These are phyloP conservation scores for Spatulosminthurus flaviceps DNA, from an alignment of 2,888 invertebrate species.

Conservation along the genomic window DNA sequence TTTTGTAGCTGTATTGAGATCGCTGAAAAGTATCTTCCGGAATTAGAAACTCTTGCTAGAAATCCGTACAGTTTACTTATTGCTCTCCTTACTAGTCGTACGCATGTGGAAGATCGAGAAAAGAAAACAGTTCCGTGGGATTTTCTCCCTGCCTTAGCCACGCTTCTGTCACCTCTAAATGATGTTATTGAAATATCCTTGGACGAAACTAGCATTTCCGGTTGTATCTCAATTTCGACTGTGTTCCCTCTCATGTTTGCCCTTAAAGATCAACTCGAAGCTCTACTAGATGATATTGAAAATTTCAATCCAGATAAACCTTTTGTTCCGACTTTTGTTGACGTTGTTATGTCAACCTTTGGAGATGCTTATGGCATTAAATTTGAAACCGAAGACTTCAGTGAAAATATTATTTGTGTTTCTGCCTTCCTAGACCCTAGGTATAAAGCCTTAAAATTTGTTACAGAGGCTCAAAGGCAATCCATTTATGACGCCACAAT, in stretches of 20 bases:
- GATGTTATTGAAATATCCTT: slow-evolving; percentile 47
- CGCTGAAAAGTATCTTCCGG: slow-evolving; percentile 40
- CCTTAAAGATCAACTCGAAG: slow-evolving; percentile 30
- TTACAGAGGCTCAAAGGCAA: slow-evolving; percentile 43
- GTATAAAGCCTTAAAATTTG: slow-evolving; percentile 50
- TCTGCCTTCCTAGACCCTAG: slow-evolving; percentile 50
- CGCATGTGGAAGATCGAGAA: slow-evolving; percentile 12
- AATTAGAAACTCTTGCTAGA: slow-evolving; percentile 39
- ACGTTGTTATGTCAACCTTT: slow-evolving; percentile 38
- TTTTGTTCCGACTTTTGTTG: slow-evolving; percentile 40
- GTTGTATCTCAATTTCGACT: slow-evolving; percentile 24
- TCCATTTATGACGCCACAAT: slow-evolving; percentile 35
- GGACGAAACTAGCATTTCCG: slow-evolving; percentile 31
- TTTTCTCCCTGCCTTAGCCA: slow-evolving; percentile 28
- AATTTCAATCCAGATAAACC: slow-evolving; percentile 43
- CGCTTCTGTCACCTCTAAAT: slow-evolving; percentile 49
- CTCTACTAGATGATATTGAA: slow-evolving; percentile 25
- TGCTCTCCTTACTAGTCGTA: slow-evolving; percentile 25
- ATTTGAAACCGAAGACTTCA: slow-evolving; percentile 27
- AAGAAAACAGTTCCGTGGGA: slow-evolving; percentile 11
- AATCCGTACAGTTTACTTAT: slow-evolving; percentile 48
- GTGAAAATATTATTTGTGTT: slow-evolving; percentile 39
- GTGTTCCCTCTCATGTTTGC: slow-evolving; percentile 36
- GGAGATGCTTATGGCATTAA: slow-evolving; percentile 45
- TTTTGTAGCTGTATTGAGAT: slow-evolving; percentile 32